Conservation (phyloP, 2,888 invertebrate genomes). For the Sicus ferrugineus region DNA sequence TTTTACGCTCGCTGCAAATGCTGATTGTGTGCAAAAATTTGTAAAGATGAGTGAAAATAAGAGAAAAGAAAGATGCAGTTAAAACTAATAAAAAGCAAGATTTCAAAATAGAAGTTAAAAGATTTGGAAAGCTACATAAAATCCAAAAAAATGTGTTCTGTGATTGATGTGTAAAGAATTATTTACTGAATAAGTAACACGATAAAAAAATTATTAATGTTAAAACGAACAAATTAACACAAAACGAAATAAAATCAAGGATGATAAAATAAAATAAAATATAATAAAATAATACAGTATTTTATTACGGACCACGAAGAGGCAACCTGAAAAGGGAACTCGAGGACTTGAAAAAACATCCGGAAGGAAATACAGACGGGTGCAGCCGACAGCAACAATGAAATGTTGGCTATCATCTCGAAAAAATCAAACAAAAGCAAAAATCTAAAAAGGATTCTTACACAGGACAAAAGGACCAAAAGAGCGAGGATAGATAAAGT, state of each 20-base stretch:
- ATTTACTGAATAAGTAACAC: no score
- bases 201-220: no score
- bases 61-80: neutral
- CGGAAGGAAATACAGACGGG: neutral
- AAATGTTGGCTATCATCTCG: neutral
- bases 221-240: no score
- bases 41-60: neutral
- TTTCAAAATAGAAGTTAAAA: neutral
- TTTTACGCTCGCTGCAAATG: constrained; percentile 20
- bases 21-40: constrained; percentile 24
- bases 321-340: neutral
- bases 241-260: no score
- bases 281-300: no score
- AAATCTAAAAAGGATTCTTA: no score
- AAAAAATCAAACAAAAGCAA: no score
- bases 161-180: no score
- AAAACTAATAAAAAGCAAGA: neutral
- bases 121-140: neutral
- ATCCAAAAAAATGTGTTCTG: no score
- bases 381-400: constrained; percentile 13
- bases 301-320: no score
- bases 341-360: neutral
- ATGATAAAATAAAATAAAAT: no score
- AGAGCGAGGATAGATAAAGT: neutral
- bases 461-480: no score